phyloP scores from a whole-genome alignment of 2,113 vertebrate species.

The Gasterosteus aculeatus region DNA sequence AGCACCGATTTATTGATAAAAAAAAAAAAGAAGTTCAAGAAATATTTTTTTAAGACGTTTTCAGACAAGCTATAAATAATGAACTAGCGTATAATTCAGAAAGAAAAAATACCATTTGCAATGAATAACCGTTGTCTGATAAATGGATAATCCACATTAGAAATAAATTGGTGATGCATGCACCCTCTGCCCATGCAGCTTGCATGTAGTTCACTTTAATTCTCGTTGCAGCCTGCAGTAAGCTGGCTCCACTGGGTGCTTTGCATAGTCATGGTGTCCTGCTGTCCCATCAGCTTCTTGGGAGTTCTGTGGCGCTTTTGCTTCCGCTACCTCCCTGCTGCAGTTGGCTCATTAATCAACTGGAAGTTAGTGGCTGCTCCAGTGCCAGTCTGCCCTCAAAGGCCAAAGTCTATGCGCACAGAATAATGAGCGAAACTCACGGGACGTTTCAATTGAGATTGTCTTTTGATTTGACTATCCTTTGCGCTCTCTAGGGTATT shows the following conservation, averaged over 20 bases:
- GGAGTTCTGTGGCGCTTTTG: slow-evolving; percentile 73
- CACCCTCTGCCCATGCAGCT: slow-evolving; percentile 28
- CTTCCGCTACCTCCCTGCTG: slow-evolving; percentile 74
- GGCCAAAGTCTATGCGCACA: slow-evolving; percentile 79
- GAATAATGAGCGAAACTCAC: slow-evolving; percentile 83
- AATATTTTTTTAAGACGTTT: not conserved
- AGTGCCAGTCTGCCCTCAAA: slow-evolving; percentile 74
- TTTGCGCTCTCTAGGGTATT: slow-evolving; percentile 65
- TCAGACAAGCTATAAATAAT: not conserved
- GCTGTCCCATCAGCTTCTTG: slow-evolving; percentile 75
- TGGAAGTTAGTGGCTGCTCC: slow-evolving; percentile 85
- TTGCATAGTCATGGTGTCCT: slow-evolving; percentile 66
- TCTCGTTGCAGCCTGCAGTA: slow-evolving; percentile 50
- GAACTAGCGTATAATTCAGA: not conserved
- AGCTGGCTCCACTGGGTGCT: slow-evolving; percentile 42
- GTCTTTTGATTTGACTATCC: slow-evolving; percentile 80
- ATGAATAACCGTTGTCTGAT: not conserved
- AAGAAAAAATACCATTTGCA: not conserved
- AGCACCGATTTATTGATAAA: not conserved
- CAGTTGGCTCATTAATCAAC: slow-evolving; percentile 91
- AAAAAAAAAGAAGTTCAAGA: not conserved
- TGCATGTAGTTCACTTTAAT: slow-evolving; percentile 66
- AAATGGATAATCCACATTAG: slow-evolving; percentile 27
- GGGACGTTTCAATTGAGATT: slow-evolving; percentile 83
- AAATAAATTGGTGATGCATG: slow-evolving; percentile 28